Conservation (phyloP, 2,113 vertebrate species). For the Thomomys bottae region DNA sequence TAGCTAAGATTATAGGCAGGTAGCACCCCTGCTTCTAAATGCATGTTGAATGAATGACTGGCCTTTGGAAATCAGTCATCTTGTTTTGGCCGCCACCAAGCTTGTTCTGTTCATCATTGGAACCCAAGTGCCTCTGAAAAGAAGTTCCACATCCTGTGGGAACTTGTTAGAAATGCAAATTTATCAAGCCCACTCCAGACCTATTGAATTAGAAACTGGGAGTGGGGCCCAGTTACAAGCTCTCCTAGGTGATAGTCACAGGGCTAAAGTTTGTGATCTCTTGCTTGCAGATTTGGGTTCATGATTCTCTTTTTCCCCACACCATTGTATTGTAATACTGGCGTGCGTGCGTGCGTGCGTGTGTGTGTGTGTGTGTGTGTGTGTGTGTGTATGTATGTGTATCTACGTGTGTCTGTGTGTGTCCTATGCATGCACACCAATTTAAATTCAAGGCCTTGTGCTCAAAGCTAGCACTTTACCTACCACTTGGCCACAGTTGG, state of each 20-base stretch:
- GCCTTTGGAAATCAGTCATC: neutral
- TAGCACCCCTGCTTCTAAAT: neutral
- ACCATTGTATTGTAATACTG: neutral
- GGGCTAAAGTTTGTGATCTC: neutral
- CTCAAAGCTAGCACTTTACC: too few relatives aligned
- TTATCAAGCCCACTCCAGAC: neutral
- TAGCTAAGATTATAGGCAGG: too few relatives aligned
- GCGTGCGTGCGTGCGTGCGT: neutral
- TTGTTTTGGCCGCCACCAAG: neutral
- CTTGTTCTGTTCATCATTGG: neutral
- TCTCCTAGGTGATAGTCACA: neutral
- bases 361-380: too few relatives aligned
- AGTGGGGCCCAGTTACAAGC: neutral
- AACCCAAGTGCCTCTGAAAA: neutral
- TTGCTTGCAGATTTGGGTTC: neutral
- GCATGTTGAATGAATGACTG: neutral
- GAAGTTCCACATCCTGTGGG: neutral
- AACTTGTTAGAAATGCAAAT: constrained; percentile 16
- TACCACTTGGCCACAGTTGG: too few relatives aligned
- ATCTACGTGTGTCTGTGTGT: too few relatives aligned
- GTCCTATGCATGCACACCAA: too few relatives aligned
- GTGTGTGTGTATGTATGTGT: too few relatives aligned
- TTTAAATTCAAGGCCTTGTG: too few relatives aligned
- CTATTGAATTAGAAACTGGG: neutral
- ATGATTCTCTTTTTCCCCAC: neutral